Conservation (phyloP, 2,888 invertebrate species). For the Pardosa pseudoannulata region DNA sequence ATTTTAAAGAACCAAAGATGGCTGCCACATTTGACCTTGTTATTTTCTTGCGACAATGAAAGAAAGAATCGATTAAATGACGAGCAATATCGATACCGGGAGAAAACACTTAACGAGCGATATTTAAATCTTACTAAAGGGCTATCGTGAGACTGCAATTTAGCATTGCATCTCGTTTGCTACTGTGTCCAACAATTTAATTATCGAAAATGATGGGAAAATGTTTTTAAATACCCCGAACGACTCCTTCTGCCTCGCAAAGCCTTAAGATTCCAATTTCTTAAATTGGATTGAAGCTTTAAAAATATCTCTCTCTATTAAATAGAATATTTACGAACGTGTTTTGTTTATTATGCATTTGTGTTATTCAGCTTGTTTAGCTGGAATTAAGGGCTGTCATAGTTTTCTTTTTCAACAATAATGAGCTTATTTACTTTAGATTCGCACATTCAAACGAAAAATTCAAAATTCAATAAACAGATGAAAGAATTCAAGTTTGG, state of each 20-base stretch:
- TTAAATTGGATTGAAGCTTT: slow-evolving; percentile 58
- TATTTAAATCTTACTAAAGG: slow-evolving; percentile 66
- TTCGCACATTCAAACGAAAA: slow-evolving; percentile 17
- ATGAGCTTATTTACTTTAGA: slow-evolving; percentile 52
- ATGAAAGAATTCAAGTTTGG: background rate
- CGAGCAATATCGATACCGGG: slow-evolving; percentile 43
- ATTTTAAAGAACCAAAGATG: slow-evolving; percentile 31
- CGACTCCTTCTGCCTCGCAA: slow-evolving; percentile 49
- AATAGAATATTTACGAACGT: slow-evolving; percentile 16
- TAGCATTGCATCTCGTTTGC: slow-evolving; percentile 53
- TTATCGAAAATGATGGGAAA: slow-evolving; percentile 71
- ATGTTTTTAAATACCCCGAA: slow-evolving; percentile 64
- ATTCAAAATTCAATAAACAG: too few species aligned
- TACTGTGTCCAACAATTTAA: slow-evolving; percentile 61
- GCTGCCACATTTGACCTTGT: background rate
- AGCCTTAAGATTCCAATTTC: slow-evolving; percentile 66
- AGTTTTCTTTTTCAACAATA: slow-evolving; percentile 44
- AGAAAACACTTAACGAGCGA: slow-evolving; percentile 62
- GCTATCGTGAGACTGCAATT: slow-evolving; percentile 63
- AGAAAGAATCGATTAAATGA: slow-evolving; percentile 57
- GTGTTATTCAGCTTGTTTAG: slow-evolving; percentile 14
- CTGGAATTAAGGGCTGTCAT: slow-evolving; percentile 32
- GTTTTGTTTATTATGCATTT: slow-evolving; percentile 48
- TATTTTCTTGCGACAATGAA: background rate
- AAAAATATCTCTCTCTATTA: slow-evolving; percentile 13